Conservation (phyloP, 2,113 vertebrate species). For the Callorhinus ursinus region DNA sequence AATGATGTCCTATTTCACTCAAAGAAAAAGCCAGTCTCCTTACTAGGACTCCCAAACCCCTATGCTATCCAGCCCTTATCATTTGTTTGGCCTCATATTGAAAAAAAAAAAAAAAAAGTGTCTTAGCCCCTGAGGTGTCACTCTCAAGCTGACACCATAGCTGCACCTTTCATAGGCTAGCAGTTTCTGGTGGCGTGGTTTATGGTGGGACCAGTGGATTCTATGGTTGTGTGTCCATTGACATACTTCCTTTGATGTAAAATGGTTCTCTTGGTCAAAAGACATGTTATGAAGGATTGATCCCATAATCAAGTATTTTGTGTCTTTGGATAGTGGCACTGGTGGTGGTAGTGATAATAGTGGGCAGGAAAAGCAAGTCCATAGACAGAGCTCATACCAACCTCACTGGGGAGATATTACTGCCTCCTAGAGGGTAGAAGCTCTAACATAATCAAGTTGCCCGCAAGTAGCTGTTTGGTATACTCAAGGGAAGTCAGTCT, state of each 20-base stretch:
- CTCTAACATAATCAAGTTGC: background rate
- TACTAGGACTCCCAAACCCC: background rate
- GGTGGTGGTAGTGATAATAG: background rate
- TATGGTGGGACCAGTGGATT: background rate
- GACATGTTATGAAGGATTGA: background rate
- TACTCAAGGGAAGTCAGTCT: background rate
- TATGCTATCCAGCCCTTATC: background rate
- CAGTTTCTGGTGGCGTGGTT: background rate
- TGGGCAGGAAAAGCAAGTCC: background rate
- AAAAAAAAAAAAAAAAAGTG: background rate
- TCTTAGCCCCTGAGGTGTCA: background rate
- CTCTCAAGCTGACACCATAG: background rate
- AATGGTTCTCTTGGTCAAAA: background rate
- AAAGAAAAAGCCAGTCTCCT: background rate
- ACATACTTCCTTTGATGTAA: background rate
- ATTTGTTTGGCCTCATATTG: background rate
- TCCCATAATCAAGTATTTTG: too few species aligned
- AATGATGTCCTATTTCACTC: background rate
- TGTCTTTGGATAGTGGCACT: background rate
- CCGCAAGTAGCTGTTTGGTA: background rate
- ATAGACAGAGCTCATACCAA: background rate
- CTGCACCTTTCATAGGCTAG: background rate
- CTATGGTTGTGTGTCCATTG: background rate
- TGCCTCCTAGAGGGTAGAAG: background rate
- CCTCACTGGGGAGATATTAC: background rate